These are phyloP conservation scores for Siphamia tubifer DNA, from an alignment of 2,113 vertebrate species.

Conservation along the genomic window DNA sequence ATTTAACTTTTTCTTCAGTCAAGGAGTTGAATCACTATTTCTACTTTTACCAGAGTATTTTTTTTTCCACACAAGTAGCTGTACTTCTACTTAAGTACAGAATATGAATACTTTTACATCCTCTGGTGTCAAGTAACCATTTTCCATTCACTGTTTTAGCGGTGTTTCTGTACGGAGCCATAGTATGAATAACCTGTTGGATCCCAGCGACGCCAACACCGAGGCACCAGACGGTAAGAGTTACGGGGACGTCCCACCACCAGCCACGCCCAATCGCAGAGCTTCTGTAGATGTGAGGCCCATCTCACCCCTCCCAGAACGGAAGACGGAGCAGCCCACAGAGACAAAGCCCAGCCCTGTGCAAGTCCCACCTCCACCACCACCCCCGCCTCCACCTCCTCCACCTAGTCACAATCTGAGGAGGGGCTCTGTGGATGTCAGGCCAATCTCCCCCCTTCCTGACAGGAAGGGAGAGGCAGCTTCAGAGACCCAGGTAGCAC, in stretches of 20 bases:
- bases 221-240: constrained; percentile 66
- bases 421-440: constrained; percentile 57
- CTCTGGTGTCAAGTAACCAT: too few species aligned
- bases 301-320: constrained; percentile 63
- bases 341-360: constrained; percentile 47
- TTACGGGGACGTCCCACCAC: constrained; percentile 65
- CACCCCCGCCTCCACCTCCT: constrained; percentile 49
- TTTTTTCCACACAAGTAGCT: too few species aligned
- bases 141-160: constrained; percentile 48
- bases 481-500: constrained; percentile 63
- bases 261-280: constrained; percentile 58
- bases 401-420: constrained; percentile 18
- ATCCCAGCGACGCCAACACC: constrained; percentile 51
- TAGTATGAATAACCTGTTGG: constrained; percentile 87
- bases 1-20: too few species aligned
- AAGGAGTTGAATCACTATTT: too few species aligned
- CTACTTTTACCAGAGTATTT: too few species aligned
- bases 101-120: too few species aligned
- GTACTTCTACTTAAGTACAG: too few species aligned
- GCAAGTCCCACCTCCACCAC: constrained; percentile 50
- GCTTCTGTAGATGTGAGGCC: constrained; percentile 66
- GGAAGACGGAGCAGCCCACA: constrained; percentile 44
- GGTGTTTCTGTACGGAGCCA: constrained; percentile 81
- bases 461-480: constrained; percentile 62
- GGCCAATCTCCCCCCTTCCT: constrained; percentile 51